Evolutionary conservation across 2,888 invertebrate species (phyloP).

Genomic region (Diogma glabrata): DNA sequence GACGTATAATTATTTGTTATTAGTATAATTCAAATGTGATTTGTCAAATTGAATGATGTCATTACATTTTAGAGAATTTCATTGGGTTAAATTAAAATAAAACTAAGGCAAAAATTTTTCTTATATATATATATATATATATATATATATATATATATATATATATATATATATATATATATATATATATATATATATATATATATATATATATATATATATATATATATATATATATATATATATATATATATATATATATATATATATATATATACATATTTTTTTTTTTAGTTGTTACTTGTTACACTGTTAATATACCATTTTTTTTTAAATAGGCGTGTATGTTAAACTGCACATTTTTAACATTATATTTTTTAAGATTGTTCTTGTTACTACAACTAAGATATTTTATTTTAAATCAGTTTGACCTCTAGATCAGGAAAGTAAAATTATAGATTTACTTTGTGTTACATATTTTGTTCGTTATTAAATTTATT

Average conservation of each 20-base stretch:
- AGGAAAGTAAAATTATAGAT: too few relatives aligned
- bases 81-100: background rate
- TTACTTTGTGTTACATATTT: too few relatives aligned
- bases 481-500: too few relatives aligned
- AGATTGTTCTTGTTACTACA: background rate
- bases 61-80: background rate
- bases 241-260: background rate
- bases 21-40: slow-evolving; percentile 6
- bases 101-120: background rate
- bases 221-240: background rate
- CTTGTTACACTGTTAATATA: slow-evolving; percentile 3
- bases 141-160: too few relatives aligned
- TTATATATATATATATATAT: background rate
- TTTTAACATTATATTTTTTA: background rate
- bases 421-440: too few relatives aligned
- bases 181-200: slow-evolving; percentile 5
- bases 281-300: slow-evolving; percentile 4
- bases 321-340: background rate
- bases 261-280: background rate
- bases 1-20: too few relatives aligned
- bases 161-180: slow-evolving; percentile 5
- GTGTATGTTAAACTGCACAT: slow-evolving; percentile 1
- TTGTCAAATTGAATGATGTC: slow-evolving; percentile 5
- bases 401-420: too few relatives aligned
- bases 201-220: slow-evolving; percentile 4